A percentile compares a stretch with the other conserved stretches of the same genome.
Evolutionary conservation across 1,140 invertebrate species (phyloP).

Genomic region (Cyrtorhinus lividipennis): DNA sequence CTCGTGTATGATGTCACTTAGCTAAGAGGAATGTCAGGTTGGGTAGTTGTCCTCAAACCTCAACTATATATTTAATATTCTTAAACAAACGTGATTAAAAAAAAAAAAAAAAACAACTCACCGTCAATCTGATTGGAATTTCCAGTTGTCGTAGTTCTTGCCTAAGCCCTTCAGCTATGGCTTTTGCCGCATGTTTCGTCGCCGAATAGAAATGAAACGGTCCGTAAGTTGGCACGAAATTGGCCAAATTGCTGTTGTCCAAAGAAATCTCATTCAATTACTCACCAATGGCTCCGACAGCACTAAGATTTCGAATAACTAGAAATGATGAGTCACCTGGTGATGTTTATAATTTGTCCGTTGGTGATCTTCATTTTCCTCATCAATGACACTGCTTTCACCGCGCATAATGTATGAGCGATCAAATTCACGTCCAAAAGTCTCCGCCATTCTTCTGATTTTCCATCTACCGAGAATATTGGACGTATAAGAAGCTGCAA

Average conservation of each 20-base stretch:
- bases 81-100: too few species aligned
- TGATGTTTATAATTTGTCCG: conserved; percentile 39
- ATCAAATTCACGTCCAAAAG: conserved; percentile 52
- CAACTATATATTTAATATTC: too few species aligned
- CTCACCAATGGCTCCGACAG: not conserved
- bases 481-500: too few species aligned
- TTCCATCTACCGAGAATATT: conserved; percentile 27
- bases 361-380: conserved; percentile 38
- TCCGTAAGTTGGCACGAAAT: conserved; percentile 22
- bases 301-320: too few species aligned
- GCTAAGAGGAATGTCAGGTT: too few species aligned
- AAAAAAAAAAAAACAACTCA: too few species aligned
- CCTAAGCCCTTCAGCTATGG: conserved; percentile 42
- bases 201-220: conserved; percentile 39
- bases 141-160: conserved; percentile 38
- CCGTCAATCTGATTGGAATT: conserved; percentile 40
- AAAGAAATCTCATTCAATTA: conserved; percentile 1
- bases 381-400: conserved; percentile 51
- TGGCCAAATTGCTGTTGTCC: conserved; percentile 22
- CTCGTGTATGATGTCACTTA: too few species aligned
- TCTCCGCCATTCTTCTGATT: conserved; percentile 32
- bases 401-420: conserved; percentile 46
- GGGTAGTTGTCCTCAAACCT: too few species aligned
- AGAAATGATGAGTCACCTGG: too few species aligned
- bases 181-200: conserved; percentile 42